Evolutionary conservation across 2,888 invertebrate species (phyloP).

Genomic region (Troilus luridus): DNA sequence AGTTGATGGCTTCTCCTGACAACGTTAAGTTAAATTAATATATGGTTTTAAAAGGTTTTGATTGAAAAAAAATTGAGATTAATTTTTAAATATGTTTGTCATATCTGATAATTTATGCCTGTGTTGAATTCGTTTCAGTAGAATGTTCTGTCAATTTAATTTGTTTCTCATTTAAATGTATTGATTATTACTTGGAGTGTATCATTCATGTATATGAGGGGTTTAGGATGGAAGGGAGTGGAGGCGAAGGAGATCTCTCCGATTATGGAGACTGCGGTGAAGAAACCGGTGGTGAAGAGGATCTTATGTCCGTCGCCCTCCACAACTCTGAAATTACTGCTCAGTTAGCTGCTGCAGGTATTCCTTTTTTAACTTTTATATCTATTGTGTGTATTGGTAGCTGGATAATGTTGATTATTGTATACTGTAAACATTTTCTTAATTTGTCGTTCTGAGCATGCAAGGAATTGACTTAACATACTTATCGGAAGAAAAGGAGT

Average conservation of each 20-base stretch:
- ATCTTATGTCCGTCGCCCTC: conserved; percentile 85
- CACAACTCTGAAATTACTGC: conserved; percentile 92
- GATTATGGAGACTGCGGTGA: conserved; percentile 86
- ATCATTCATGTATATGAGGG: conserved; percentile 34
- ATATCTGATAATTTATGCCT: not conserved
- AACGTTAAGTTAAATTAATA: conserved; percentile 3
- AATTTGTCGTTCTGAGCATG: too few species aligned
- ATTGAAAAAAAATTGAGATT: not conserved
- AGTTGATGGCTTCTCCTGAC: not conserved
- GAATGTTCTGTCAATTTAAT: not conserved
- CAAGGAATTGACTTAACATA: too few species aligned
- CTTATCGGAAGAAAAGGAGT: too few species aligned
- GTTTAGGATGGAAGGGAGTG: conserved; percentile 57
- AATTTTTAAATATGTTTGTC: conserved; percentile 3
- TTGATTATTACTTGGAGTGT: not conserved
- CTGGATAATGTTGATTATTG: not conserved
- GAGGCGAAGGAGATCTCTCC: conserved; percentile 61
- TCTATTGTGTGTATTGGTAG: not conserved
- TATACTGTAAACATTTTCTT: too few species aligned
- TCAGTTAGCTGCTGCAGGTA: conserved; percentile 95
- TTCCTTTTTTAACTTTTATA: conserved; percentile 66
- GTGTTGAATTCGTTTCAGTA: not conserved
- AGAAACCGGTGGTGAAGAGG: conserved; percentile 55
- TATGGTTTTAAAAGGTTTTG: not conserved
- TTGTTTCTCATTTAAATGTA: not conserved